Evolutionary conservation across 2,888 invertebrate species (phyloP), one percentile per base, ranked within the genome.

Genomic region (Nomada ferruginata): DNA sequence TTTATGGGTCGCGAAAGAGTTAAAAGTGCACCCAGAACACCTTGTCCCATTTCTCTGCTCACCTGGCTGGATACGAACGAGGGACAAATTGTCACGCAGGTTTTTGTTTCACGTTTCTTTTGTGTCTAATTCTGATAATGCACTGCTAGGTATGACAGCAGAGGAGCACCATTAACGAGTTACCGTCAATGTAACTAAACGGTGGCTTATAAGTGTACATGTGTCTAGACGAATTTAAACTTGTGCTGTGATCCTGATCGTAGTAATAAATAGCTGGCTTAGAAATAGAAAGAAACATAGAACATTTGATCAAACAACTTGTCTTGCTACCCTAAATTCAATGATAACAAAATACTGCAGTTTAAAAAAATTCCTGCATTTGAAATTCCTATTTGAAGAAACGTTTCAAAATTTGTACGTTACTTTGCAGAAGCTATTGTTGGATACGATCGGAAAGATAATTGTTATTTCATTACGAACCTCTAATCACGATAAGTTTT

Each of bases 111-210:
- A 76, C 80, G 64, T 85, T 83, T 74, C 53, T 85, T 59, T 57
- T 87, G 87, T 90, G 78, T 88, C 89, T 90, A 90, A 90, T 91
- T 88, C 71, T 78, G 84, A 85, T 76, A 84, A 72, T 88, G 90
- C 91, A 91, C 90, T 86, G 85, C 79, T 79, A 87, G 71, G 64
- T 85, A 72, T 83, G 85, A 68, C 78, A 79, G 73, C 70, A 79
- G 68, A 80, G 72, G 74, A 83, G 84, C 89, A 88, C 89, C 79
- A 87, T 82, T 88, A 88, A 88, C 84, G 84, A 84, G 86, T 82
- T 82, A 84, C 81, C 44, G 52, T 82, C 73, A 65, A 76, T 73
- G 78, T 87, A 89, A 83, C 80, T 80, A 78, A 79, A 83, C 73
- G 84, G 85, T 87, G 83, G 81, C 84, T 86, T 85, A 73, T 71